phyloP scores from a whole-genome alignment of 2,888 invertebrate species.

The Drosophila pegasa region DNA sequence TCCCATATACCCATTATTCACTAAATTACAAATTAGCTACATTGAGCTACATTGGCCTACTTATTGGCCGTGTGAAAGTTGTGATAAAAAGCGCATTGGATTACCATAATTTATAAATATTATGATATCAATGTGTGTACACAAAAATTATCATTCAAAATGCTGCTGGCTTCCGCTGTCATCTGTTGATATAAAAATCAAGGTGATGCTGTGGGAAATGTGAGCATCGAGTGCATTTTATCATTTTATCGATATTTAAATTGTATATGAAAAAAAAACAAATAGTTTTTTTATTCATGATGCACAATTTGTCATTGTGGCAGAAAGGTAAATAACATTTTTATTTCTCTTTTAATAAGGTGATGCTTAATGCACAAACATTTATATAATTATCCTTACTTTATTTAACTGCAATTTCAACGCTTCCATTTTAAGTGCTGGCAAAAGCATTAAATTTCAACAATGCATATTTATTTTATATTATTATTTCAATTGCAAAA shows the following conservation, averaged over 20 bases:
- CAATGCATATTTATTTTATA: not conserved
- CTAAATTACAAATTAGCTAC: not conserved
- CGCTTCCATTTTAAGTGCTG: not conserved
- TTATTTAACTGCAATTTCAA: not conserved
- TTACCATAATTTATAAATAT: not conserved
- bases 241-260: not conserved
- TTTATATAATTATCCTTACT: not conserved
- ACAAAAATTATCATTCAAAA: not conserved
- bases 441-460: not conserved
- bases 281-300: not conserved
- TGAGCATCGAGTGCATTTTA: not conserved
- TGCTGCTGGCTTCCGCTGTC: not conserved
- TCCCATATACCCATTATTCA: not conserved
- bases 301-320: not conserved
- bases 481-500: not conserved
- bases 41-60: not conserved
- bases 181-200: not conserved
- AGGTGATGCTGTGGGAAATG: not conserved
- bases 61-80: not conserved
- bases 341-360: not conserved
- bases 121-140: not conserved
- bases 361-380: not conserved
- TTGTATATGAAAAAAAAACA: not conserved
- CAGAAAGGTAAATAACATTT: not conserved
- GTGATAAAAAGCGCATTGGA: not conserved